Base-by-base conservation (phyloP, 2,888 invertebrate species). In the Eurois occulta region DNA sequence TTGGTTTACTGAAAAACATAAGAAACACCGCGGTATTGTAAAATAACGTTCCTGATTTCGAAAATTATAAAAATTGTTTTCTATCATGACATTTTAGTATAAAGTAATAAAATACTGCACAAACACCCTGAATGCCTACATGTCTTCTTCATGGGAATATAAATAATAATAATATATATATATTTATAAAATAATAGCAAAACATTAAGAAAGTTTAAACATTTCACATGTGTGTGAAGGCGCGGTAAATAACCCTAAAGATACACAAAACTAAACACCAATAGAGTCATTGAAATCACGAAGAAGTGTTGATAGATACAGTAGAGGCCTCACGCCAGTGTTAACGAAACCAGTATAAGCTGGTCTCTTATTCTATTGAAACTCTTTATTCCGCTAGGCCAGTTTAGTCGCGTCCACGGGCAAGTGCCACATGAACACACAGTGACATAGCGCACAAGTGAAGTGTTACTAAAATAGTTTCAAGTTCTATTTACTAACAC, bases 231-330 rank as follows among this genome's bases (percentile, higher is more conserved):
- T 46, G 46, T 46, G 6, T 46, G 6, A 7, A 21, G 5, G 48
- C 21, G 21, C 8, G 11, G 52, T 4, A 71, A 28, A 24, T 6
- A 24, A 72, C 41, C 18, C 13, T 6, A 18, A 18, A 32, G 1
- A 18, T 21, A 35, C 24, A 78, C 28, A 65, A 65, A 24, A 43
- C 13, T 21, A 48, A 69, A 0, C 7, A 32, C 18, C 48, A 35
- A 71, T 72, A 78, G 38, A 65, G 52, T 78, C 77, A 32, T 38
- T 1, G 18, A 60, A 79, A 78, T 28, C 21, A 64, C 0, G 0
- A 75, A 76, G 18, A 38, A 21, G 0, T 7, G 8, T 32, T 28
- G 0, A 28, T 35, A 38, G 0, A 0, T 24, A 58, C 3, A 46
- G 18, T 28, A 16, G 2, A 24, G 10, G 7, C 60, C 18, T 8